These are phyloP conservation scores for Dinomys branickii DNA, from an alignment of 2,113 vertebrate genomes.

Conservation along the genomic window DNA sequence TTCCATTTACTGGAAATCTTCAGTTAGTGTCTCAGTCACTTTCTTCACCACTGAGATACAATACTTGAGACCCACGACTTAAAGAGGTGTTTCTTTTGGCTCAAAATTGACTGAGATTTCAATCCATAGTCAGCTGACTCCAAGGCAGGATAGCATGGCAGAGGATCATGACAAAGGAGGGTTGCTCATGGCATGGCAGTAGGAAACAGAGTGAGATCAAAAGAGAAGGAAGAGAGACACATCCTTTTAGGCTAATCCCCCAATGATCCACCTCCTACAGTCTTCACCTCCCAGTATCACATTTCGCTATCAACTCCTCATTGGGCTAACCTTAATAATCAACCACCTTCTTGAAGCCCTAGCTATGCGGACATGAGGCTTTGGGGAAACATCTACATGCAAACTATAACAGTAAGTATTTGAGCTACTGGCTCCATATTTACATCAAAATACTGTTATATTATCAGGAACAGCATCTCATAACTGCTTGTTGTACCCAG, in stretches of 20 bases:
- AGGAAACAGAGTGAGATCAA: background rate
- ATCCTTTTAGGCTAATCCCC: background rate
- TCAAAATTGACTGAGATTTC: background rate
- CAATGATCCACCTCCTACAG: background rate
- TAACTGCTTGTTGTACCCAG: constrained; percentile 92
- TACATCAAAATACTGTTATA: constrained; percentile 89
- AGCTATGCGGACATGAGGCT: background rate
- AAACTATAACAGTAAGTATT: constrained; percentile 47
- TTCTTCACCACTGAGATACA: background rate
- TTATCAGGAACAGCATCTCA: constrained; percentile 90
- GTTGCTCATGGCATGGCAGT: background rate
- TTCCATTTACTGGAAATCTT: constrained; percentile 90
- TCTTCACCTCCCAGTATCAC: background rate
- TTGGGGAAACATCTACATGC: background rate
- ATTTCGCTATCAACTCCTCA: background rate
- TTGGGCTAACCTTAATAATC: background rate
- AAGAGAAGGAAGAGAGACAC: background rate
- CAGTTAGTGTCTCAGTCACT: background rate
- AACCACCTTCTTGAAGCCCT: background rate
- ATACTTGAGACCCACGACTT: background rate
- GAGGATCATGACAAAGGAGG: background rate
- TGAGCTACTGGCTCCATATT: constrained; percentile 88
- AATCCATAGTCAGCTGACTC: background rate
- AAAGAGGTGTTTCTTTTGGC: background rate
- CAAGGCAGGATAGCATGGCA: background rate